These are phyloP conservation scores for Nephila pilipes DNA, from an alignment of 1,140 invertebrate genomes.

Conservation along the genomic window DNA sequence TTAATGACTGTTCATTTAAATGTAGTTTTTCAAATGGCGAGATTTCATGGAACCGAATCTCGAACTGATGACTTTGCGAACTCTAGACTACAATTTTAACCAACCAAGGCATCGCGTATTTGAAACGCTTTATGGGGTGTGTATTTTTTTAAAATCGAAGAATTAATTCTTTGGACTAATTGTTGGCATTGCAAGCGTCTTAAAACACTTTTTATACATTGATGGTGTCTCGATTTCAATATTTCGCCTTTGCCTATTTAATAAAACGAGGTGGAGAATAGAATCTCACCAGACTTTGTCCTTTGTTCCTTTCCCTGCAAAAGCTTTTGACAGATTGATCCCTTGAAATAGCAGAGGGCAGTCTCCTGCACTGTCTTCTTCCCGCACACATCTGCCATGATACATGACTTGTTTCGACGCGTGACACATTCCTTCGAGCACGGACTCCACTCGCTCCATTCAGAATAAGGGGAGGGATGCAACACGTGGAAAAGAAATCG, in stretches of 20 bases:
- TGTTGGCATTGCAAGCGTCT: background rate
- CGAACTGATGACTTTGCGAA: too few species aligned
- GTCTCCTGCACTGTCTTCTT: conserved; percentile 88
- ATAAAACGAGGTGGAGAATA: background rate
- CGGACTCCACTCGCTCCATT: conserved; percentile 85
- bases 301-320: conserved; percentile 11
- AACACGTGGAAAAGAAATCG: conserved; percentile 80
- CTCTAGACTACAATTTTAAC: too few species aligned
- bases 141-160: background rate
- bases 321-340: conserved; percentile 89
- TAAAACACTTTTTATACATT: background rate
- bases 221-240: too few species aligned
- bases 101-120: too few species aligned
- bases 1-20: too few species aligned
- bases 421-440: conserved; percentile 85
- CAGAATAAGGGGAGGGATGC: conserved; percentile 82
- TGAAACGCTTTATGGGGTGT: too few species aligned
- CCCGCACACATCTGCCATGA: conserved; percentile 87
- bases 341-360: conserved; percentile 91
- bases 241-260: background rate
- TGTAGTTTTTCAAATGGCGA: too few species aligned
- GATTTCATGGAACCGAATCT: too few species aligned
- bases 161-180: background rate
- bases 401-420: conserved; percentile 87
- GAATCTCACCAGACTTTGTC: conserved; percentile 21